Evolutionary conservation across 1,140 invertebrate species (phyloP).

Genomic region (Cyrtorhinus lividipennis): DNA sequence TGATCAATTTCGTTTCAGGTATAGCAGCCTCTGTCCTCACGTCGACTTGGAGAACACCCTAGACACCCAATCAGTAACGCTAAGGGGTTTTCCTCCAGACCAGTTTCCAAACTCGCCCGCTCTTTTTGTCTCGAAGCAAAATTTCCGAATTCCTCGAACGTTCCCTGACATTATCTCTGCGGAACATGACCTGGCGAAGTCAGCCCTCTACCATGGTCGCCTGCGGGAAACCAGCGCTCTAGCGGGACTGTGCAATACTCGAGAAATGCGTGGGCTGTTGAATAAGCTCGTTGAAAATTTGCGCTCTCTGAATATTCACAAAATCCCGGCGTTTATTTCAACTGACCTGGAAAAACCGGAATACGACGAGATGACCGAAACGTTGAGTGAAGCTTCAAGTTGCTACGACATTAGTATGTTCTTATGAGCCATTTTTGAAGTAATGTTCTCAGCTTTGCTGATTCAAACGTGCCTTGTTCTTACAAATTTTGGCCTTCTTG

Average conservation of each 20-base stretch:
- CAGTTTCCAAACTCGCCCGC: not conserved
- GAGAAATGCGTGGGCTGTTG: not conserved
- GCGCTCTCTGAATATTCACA: not conserved
- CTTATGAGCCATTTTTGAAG: no score
- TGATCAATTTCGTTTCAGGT: no score
- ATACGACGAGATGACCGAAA: not conserved
- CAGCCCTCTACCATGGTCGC: not conserved
- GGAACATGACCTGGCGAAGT: not conserved
- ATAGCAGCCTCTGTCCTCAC: not conserved
- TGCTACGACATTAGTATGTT: not conserved
- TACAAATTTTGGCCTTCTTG: no score
- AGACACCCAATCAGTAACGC: not conserved
- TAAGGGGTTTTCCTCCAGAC: not conserved
- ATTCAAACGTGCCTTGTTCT: no score
- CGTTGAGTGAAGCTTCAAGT: not conserved
- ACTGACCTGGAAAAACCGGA: not conserved
- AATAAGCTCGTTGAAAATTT: not conserved
- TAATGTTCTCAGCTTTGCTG: no score
- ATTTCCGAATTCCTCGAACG: not conserved
- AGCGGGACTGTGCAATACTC: not conserved
- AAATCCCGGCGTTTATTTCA: not conserved
- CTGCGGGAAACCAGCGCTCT: slow-evolving; percentile 1
- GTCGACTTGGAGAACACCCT: not conserved
- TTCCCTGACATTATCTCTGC: slow-evolving; percentile 6
- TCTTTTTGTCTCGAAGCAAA: not conserved